A percentile compares a stretch with the other conserved stretches of the same genome.
These are phyloP conservation scores for Trididemnum nubilum DNA, from an alignment of 23 tunicate species.

Conservation along the genomic window DNA sequence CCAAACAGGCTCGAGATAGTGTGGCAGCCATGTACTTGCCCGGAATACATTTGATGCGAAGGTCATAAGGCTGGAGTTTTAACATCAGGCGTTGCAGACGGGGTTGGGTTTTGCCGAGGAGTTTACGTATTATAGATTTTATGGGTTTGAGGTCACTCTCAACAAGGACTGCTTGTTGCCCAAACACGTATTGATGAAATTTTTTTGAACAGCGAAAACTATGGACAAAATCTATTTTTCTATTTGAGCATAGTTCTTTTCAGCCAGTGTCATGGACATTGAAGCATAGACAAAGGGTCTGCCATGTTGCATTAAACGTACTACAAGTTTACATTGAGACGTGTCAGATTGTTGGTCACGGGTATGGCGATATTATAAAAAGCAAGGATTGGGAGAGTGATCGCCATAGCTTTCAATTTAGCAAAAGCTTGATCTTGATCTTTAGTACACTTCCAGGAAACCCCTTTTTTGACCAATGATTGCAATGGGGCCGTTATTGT, in stretches of 20 bases:
- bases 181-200: constrained; percentile 31
- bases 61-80: constrained; percentile 42
- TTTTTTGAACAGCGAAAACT: constrained; percentile 36
- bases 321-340: constrained; percentile 34
- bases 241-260: constrained; percentile 44
- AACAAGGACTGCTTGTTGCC: not conserved
- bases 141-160: constrained; percentile 55
- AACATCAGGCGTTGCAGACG: constrained; percentile 47
- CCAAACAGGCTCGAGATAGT: constrained; percentile 40
- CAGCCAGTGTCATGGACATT: constrained; percentile 21
- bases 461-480: constrained; percentile 22
- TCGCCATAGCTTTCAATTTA: constrained; percentile 9
- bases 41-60: constrained; percentile 22
- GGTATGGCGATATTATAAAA: constrained; percentile 31
- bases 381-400: not conserved
- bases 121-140: constrained; percentile 34
- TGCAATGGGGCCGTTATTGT: constrained; percentile 24
- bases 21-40: constrained; percentile 45
- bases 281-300: constrained; percentile 40
- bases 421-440: constrained; percentile 7
- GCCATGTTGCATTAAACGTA: constrained; percentile 8
- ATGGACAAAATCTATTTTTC: constrained; percentile 35
- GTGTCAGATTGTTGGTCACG: constrained; percentile 27
- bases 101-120: constrained; percentile 36
- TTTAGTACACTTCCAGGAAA: constrained; percentile 12